phyloP scores from a whole-genome alignment of 2,888 invertebrate species.

The Euplexia lucipara region DNA sequence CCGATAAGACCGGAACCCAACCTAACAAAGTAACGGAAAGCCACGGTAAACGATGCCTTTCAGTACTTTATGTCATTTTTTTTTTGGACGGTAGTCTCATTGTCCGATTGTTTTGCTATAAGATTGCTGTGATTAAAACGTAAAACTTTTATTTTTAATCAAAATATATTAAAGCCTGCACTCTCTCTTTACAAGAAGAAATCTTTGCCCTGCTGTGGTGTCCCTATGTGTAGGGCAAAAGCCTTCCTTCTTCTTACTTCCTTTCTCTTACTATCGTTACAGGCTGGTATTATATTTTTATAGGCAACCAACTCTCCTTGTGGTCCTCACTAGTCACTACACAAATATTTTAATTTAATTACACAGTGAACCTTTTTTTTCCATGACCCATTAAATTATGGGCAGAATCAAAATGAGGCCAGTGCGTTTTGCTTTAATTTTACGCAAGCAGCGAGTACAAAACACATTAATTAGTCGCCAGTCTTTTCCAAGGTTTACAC shows the following conservation, averaged over 20 bases:
- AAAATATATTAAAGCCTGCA: too few species aligned
- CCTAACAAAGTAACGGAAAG: too few species aligned
- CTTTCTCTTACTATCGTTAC: too few species aligned
- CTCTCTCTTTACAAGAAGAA: too few species aligned
- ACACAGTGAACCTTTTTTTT: slow-evolving; percentile 3
- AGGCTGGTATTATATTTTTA: too few species aligned
- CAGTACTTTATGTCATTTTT: too few species aligned
- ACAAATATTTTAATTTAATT: background rate
- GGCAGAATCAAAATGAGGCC: slow-evolving; percentile 26
- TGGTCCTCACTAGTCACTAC: background rate
- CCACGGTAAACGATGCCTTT: too few species aligned
- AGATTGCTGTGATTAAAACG: background rate
- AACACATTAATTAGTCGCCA: slow-evolving; percentile 44
- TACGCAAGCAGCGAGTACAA: slow-evolving; percentile 37
- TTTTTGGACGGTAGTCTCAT: background rate
- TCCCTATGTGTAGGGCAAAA: too few species aligned
- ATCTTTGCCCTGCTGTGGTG: too few species aligned
- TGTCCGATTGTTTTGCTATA: background rate
- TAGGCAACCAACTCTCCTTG: background rate
- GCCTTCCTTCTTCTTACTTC: too few species aligned
- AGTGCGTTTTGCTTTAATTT: slow-evolving; percentile 33
- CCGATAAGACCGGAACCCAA: too few species aligned
- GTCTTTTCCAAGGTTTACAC: slow-evolving; percentile 49
- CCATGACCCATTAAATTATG: slow-evolving; percentile 11
- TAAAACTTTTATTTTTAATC: background rate